Evolutionary conservation across 2,888 invertebrate species (phyloP), one percentile per base, ranked within the genome.

Genomic region (Autographa pulchrina): DNA sequence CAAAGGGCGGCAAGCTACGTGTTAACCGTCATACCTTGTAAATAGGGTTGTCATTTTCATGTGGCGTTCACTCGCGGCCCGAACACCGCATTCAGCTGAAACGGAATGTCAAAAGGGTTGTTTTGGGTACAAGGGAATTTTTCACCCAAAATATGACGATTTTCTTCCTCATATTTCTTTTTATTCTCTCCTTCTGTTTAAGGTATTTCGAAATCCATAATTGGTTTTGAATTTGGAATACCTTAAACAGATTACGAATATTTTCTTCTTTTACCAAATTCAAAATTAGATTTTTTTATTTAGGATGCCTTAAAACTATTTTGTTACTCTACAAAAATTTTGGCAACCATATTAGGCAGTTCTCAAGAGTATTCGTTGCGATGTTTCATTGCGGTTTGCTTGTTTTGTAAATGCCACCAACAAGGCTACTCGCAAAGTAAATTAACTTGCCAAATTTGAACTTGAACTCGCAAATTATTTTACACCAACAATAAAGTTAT

Each of bases 1-100:
- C 87, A 88, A 89, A 88, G 84, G 86, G 86, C 84, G 86, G 79
- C 84, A 75, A 80, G 81, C 84, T 86, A 84, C 83, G 86, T 90
- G 90, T 87, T 89, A 89, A 89, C 85, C 85, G 80, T 75, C 65
- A 64, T 73, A 73, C 81, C 81, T 75, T 86, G 81, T 86, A 84
- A 85, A 84, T 86, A 85, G 85, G 86, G 85, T 73, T 85, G 82
- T 75, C 77, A 67, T 31, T 65, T 72, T 35, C 72, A 72, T 73
- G 66, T 54, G 75, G 60, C 67, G 59, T 75, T 70, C 75, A 74
- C 65, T 60, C 63, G 31, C 59, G 56, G 54, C 56, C 61, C 64
- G 38, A 70, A 65, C 70, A 65, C 68, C 61, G 43, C 70, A 74
- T 69, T 74, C 62, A 35, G 72, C 62, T 70, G 35, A 66, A 78